Base-by-base conservation (phyloP, 2,888 invertebrate species). In the Epinotia demarniana region DNA sequence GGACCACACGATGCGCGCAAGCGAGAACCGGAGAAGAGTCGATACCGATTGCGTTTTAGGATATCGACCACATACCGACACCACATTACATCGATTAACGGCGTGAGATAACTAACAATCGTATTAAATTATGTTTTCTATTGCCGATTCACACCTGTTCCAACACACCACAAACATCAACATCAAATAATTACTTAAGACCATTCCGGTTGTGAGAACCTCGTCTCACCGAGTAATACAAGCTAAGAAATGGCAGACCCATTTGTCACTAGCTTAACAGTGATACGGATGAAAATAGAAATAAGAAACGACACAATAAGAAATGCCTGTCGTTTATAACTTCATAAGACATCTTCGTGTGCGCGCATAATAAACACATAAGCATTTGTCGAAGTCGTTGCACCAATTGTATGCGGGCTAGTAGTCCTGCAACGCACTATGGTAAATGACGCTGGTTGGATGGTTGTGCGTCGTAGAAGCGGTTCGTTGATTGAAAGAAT, bases 401-500 rank as follows among this genome's bases (percentile, higher is more conserved):
- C 81, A 82, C 84, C 88, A 90, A 89, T 89, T 87, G 87, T 85
- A 83, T 79, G 78, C 79, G 77, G 78, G 81, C 82, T 84, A 85
- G 82, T 81, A 84, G 84, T 58, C 87, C 84, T 89, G 88, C 89
- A 87, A 87, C 85, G 86, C 84, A 89, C 84, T 85, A 87, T 85
- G 85, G 85, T 87, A 89, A 90, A 89, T 86, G 85, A 80, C 78
- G 76, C 82, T 86, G 55, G 13, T 23, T 85, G 85, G 27, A 13
- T 18, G 86, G 84, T 80, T 79, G 72, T 81, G 79, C 79, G 80
- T 81, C 80, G 84, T 85, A 87, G 85, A 84, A 84, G 84, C 84
- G 84, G 86, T 84, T 83, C 82, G 83, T 83, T 87, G 91, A 91
- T 91, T 90, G 89, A 90, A 86, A 88, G 84, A 88, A 89, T 83